Conservation (phyloP, 2,888 invertebrate species). For the Balanococcus diminutus region DNA sequence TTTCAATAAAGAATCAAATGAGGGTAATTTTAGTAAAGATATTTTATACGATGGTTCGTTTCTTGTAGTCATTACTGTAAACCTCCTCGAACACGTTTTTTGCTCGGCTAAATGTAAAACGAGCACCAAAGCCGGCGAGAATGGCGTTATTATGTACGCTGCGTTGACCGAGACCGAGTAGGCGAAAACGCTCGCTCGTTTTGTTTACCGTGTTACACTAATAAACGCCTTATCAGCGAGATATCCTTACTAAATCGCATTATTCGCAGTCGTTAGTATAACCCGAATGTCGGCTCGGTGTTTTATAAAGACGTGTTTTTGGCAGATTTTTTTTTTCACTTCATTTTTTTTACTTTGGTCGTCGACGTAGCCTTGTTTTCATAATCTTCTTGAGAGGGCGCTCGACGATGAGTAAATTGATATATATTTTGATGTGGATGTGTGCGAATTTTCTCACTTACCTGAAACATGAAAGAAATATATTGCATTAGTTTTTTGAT, state of each 20-base stretch:
- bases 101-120: background rate
- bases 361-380: no score
- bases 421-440: no score
- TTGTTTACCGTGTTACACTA: background rate
- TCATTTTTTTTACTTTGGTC: no score
- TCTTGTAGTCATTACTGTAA: constrained; percentile 19
- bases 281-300: no score
- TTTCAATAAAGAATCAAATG: constrained; percentile 19
- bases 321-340: no score
- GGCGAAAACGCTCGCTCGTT: no score
- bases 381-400: no score
- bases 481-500: no score
- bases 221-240: constrained; percentile 28
- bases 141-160: background rate
- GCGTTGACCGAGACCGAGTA: background rate
- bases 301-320: no score
- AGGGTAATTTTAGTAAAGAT: constrained; percentile 16
- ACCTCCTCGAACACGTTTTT: background rate
- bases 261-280: background rate
- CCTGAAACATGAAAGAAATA: no score
- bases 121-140: background rate
- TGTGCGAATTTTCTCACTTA: no score
- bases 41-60: background rate
- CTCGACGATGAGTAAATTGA: no score
- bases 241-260: background rate